Conservation (phyloP, 2,113 vertebrate genomes). For the Bostrychus sinensis region DNA sequence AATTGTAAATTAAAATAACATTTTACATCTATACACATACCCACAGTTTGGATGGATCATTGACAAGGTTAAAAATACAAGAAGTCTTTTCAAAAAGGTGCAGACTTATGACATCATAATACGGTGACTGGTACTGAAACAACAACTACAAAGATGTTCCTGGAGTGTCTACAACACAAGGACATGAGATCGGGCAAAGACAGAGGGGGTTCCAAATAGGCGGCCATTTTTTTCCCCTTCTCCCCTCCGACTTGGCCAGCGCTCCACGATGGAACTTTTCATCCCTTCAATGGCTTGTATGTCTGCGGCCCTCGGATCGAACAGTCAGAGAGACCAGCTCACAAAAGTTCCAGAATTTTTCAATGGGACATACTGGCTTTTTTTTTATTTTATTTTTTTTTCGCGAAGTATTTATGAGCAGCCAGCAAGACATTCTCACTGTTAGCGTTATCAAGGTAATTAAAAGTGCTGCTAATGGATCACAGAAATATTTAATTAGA, state of each 20-base stretch:
- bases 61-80: too few species aligned
- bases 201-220: background rate
- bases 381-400: slow-evolving; percentile 1
- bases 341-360: background rate
- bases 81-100: too few species aligned
- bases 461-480: slow-evolving; percentile 42
- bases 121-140: background rate
- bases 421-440: slow-evolving; percentile 5
- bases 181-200: background rate
- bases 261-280: slow-evolving; percentile 78
- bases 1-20: too few species aligned
- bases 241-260: slow-evolving; percentile 34
- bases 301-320: slow-evolving; percentile 82
- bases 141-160: background rate
- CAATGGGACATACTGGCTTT: background rate
- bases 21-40: too few species aligned
- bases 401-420: slow-evolving; percentile 16
- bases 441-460: slow-evolving; percentile 44
- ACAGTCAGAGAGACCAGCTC: slow-evolving; percentile 78
- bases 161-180: background rate
- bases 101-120: background rate
- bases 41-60: too few species aligned
- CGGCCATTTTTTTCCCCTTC: background rate
- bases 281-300: slow-evolving; percentile 84
- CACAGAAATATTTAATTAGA: background rate